Base-by-base conservation (phyloP, 2,888 invertebrate genomes). In the Smittia sp. region DNA sequence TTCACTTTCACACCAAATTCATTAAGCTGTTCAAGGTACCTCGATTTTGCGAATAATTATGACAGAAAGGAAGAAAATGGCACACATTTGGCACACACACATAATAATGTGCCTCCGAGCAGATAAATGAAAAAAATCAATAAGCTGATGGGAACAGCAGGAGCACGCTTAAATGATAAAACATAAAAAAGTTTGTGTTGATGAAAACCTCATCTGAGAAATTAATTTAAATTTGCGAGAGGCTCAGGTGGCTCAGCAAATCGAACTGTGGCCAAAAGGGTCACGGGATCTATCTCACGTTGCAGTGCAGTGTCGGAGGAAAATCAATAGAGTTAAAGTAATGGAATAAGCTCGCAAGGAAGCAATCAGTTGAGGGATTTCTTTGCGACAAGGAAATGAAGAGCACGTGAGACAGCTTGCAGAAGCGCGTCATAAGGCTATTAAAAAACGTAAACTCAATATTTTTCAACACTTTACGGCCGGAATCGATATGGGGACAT, bases 101-200 rank as follows among this genome's bases (percentile, higher is more conserved):
- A 70, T 24, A 46, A n/a, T 63, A 32, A 20, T 58, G n/a, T 32
- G 38, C 15, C 58, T 27, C 25, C 22, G 20, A 54, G 52, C 52
- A 72, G 72, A 72, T 72, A 72, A 63, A 63, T 63, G 54, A 72
- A 70, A 58, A 46, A 72, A 72, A 72, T 72, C 72, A 72, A 72
- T 72, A 72, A 58, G 24, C 62, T 38, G 32, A n/a, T n/a, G 13
- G 27, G 27, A 54, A 58, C 72, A 72, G 62, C 72, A 58, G 62
- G 25, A 63, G 63, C 9, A 18, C 32, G 27, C 72, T 72, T 72
- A 38, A 72, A 72, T 72, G 72, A 62, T 62, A 22, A 72, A 72
- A 72, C 22, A 38, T 62, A 7, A 24, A 46, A 46, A 41, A 52
- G 20, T 66, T 15, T 18, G 15, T 69, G 68, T 39, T 39, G 66